A percentile compares a stretch with the other conserved stretches of the same genome.
Conservation (phyloP, 2,888 invertebrate genomes). For the Acholoe squamosa region DNA sequence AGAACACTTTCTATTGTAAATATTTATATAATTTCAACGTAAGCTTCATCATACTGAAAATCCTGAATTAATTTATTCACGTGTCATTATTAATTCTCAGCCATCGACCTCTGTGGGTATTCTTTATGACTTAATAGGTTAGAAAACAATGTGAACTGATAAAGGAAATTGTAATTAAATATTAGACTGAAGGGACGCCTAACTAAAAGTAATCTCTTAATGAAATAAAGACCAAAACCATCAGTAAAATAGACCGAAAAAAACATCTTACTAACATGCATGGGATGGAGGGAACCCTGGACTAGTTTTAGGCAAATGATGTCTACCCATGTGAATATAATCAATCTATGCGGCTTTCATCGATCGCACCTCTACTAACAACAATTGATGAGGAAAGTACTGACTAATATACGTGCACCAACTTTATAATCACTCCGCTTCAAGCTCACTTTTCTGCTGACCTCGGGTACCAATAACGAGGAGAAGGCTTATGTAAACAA, state of each 20-base stretch:
- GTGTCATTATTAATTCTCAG: background rate
- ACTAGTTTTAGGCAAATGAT: background rate
- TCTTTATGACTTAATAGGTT: background rate
- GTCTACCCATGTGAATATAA: background rate
- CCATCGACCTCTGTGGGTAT: background rate
- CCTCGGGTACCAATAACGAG: slow-evolving; percentile 4
- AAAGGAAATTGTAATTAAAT: no score
- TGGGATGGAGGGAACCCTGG: slow-evolving; percentile 3
- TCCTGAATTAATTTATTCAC: background rate
- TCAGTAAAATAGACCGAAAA: background rate
- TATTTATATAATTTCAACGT: background rate
- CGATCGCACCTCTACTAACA: slow-evolving; percentile 21
- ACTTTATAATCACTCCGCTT: slow-evolving; percentile 34
- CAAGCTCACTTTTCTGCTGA: slow-evolving; percentile 15
- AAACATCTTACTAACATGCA: background rate
- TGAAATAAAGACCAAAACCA: no score
- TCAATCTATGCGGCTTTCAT: background rate
- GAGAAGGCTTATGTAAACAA: background rate
- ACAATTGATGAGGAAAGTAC: background rate
- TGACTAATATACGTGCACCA: slow-evolving; percentile 4
- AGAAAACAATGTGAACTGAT: no score
- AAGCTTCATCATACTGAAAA: no score
- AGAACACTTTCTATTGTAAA: background rate
- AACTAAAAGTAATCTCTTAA: no score
- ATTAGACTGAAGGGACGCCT: no score